Percentiles rank a stretch among this genome's conserved stretches.
Conservation (phyloP, 2,113 vertebrate genomes). For the Datnioides undecimradiatus region DNA sequence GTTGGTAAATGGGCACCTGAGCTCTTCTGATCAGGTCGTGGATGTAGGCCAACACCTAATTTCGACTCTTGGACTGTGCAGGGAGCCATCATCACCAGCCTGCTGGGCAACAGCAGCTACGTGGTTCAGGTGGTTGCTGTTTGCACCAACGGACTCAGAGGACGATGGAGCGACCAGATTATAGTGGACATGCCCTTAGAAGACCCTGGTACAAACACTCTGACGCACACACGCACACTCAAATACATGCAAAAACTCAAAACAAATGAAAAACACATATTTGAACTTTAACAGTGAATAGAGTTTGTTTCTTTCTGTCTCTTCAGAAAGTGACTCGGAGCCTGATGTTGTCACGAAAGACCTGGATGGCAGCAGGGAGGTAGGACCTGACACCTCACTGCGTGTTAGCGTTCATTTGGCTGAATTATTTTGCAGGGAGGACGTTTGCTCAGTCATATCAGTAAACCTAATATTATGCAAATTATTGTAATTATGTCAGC, state of each 20-base stretch:
- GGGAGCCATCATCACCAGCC: slow-evolving; percentile 93
- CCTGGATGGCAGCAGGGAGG: slow-evolving; percentile 66
- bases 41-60: too few relatives aligned
- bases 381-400: slow-evolving; percentile 46
- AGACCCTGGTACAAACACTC: slow-evolving; percentile 86
- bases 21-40: too few relatives aligned
- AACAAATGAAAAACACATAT: not conserved
- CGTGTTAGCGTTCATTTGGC: slow-evolving; percentile 1
- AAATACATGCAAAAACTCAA: too few relatives aligned
- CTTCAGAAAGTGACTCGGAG: slow-evolving; percentile 73
- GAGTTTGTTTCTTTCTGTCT: slow-evolving; percentile 2
- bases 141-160: slow-evolving; percentile 92
- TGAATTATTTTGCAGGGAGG: slow-evolving; percentile 23
- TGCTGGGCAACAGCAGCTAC: slow-evolving; percentile 95
- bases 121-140: slow-evolving; percentile 96
- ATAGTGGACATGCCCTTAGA: slow-evolving; percentile 95
- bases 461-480: slow-evolving; percentile 57
- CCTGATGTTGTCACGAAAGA: slow-evolving; percentile 57
- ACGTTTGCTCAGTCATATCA: slow-evolving; percentile 20
- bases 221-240: not conserved
- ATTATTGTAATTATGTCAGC: slow-evolving; percentile 43
- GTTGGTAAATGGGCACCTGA: not conserved
- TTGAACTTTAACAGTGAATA: not conserved
- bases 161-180: slow-evolving; percentile 94
- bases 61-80: slow-evolving; percentile 56